phyloP scores from a whole-genome alignment of 2,888 invertebrate species.

The Heteromurus nitidus region DNA sequence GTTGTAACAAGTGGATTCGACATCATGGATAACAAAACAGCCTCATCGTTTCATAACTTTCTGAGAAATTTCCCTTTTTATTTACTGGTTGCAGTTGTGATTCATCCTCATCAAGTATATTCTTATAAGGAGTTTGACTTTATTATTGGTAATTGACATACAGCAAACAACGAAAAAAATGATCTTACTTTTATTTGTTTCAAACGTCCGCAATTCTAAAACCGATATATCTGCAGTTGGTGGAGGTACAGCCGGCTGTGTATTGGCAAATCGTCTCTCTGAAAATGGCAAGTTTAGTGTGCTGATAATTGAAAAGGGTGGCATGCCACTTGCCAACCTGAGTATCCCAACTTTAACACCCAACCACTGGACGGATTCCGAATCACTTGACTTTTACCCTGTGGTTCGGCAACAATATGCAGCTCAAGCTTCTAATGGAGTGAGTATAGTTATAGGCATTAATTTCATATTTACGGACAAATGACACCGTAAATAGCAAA shows the following conservation, averaged over 20 bases:
- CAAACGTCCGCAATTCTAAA: neutral
- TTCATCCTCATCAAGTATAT: no score
- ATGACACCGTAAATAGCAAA: no score
- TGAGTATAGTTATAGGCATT: no score
- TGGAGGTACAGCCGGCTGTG: conserved; percentile 14
- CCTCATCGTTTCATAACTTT: no score
- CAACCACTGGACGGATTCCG: neutral
- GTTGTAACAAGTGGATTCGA: no score
- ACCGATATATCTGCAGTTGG: neutral
- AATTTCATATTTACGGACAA: no score
- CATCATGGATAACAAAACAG: no score
- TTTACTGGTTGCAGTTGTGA: no score
- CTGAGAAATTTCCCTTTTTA: no score
- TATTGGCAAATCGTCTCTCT: neutral
- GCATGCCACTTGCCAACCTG: neutral
- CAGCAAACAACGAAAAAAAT: neutral
- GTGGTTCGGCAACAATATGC: conserved; percentile 6
- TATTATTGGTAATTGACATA: conserved; percentile 2
- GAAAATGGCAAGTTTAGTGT: conserved; percentile 5
- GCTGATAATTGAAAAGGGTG: conserved; percentile 7
- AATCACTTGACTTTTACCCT: neutral
- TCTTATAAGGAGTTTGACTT: no score
- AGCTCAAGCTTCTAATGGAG: neutral
- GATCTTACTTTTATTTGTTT: neutral
- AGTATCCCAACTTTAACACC: conserved; percentile 2